A percentile compares a stretch with the other conserved stretches of the same genome.
Evolutionary conservation across 2,113 vertebrate genomes (phyloP).

Genomic region (Taurulus bubalis): DNA sequence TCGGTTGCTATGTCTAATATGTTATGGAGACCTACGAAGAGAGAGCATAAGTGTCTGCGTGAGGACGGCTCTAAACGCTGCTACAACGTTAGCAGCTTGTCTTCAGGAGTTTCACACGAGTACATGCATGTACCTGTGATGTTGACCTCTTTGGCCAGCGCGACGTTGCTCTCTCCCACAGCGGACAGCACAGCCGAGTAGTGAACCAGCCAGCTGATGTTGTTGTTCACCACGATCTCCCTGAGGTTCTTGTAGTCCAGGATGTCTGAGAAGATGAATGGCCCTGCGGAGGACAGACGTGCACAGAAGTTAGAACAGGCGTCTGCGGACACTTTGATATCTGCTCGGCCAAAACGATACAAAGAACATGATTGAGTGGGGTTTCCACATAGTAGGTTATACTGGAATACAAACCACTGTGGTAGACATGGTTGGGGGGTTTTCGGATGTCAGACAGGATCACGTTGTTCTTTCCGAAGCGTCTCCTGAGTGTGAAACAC

Average conservation of each 20-base stretch:
- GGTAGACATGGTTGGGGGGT: constrained; percentile 86
- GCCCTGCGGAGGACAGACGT: constrained; percentile 78
- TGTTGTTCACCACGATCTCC: constrained; percentile 92
- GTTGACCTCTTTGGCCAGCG: constrained; percentile 91
- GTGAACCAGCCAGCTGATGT: constrained; percentile 92
- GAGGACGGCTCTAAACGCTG: constrained; percentile 5
- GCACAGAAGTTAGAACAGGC: not conserved
- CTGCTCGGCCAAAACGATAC: not conserved
- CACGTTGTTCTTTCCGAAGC: constrained; percentile 92
- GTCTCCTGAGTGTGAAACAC: constrained; percentile 81
- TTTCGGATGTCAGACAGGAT: constrained; percentile 94
- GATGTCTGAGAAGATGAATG: constrained; percentile 91
- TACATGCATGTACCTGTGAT: constrained; percentile 84
- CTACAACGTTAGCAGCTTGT: not conserved
- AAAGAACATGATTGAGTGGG: not conserved
- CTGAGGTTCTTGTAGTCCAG: constrained; percentile 92
- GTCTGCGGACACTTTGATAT: not conserved
- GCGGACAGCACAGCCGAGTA: constrained; percentile 87
- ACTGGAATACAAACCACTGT: constrained; percentile 81
- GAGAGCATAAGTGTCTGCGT: constrained; percentile 30
- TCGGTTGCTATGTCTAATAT: constrained; percentile 91
- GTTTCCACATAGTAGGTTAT: not conserved
- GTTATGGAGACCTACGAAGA: constrained; percentile 88
- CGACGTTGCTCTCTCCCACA: constrained; percentile 88
- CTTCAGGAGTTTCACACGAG: not conserved